Percentiles rank a stretch among this genome's conserved stretches.
phyloP scores from a whole-genome alignment of 2,888 invertebrate species.

The Tupiocoris notatus region DNA sequence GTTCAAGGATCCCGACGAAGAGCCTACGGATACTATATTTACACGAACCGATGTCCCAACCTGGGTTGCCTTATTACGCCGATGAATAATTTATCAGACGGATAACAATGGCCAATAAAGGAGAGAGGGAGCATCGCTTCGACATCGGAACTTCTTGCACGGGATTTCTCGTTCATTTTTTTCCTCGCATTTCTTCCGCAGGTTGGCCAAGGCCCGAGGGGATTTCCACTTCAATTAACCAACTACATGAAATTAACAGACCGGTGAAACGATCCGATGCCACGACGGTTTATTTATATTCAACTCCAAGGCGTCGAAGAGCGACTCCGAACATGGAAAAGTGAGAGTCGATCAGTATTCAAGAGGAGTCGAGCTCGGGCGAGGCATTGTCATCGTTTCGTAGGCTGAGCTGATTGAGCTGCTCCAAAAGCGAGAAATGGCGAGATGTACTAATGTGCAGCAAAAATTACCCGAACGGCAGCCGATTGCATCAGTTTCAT shows the following conservation, averaged over 20 bases:
- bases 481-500: too few relatives aligned
- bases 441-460: too few relatives aligned
- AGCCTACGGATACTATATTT: not conserved
- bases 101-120: not conserved
- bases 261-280: constrained; percentile 1
- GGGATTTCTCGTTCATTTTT: too few relatives aligned
- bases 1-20: not conserved
- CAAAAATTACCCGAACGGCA: too few relatives aligned
- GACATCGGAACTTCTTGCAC: too few relatives aligned
- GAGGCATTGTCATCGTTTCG: constrained; percentile 2
- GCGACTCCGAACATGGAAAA: constrained; percentile 4
- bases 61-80: too few relatives aligned
- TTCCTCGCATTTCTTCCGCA: too few relatives aligned
- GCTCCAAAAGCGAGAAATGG: too few relatives aligned
- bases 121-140: not conserved
- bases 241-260: too few relatives aligned
- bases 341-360: constrained; percentile 15
- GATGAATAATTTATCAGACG: not conserved
- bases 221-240: too few relatives aligned
- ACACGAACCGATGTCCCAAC: not conserved
- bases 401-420: too few relatives aligned
- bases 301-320: not conserved
- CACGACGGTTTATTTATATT: constrained; percentile 7
- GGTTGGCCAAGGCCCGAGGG: too few relatives aligned
- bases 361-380: constrained; percentile 1